Evolutionary conservation across 2,888 invertebrate species (phyloP).

Genomic region (Boloria euphrosyne): DNA sequence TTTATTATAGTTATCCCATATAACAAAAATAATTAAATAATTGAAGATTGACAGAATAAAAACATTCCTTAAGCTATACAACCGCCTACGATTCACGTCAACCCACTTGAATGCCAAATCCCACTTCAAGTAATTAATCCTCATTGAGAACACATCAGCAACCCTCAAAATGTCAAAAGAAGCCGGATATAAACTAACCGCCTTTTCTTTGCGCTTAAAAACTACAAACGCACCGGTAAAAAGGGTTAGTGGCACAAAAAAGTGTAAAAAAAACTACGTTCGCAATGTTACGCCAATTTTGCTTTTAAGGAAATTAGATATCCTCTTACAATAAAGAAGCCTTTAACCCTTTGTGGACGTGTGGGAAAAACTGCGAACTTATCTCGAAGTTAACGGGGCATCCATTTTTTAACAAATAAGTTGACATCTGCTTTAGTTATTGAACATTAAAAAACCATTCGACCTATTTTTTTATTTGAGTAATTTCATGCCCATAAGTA

Average conservation of each 20-base stretch:
- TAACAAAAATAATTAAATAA: background rate
- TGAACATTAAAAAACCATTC: constrained; percentile 5
- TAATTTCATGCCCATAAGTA: too few species aligned
- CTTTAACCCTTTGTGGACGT: constrained; percentile 72
- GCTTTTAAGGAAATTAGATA: constrained; percentile 82
- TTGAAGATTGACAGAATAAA: constrained; percentile 34
- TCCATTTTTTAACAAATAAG: constrained; percentile 22
- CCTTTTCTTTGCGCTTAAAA: constrained; percentile 79
- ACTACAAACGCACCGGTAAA: constrained; percentile 66
- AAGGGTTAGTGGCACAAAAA: constrained; percentile 67
- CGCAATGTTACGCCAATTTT: constrained; percentile 81
- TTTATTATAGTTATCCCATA: background rate
- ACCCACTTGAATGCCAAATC: constrained; percentile 61
- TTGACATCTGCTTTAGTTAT: constrained; percentile 27
- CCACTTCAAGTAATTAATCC: constrained; percentile 80
- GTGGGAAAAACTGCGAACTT: constrained; percentile 63
- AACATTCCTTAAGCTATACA: constrained; percentile 29
- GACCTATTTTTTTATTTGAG: constrained; percentile 8
- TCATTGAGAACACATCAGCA: constrained; percentile 71
- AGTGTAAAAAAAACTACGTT: constrained; percentile 55
- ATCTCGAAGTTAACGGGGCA: constrained; percentile 30
- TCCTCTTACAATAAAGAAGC: constrained; percentile 73
- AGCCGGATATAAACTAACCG: constrained; percentile 82
- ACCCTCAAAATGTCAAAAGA: constrained; percentile 74
- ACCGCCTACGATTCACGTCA: constrained; percentile 58